A percentile compares a stretch with the other conserved stretches of the same genome.
phyloP scores from a whole-genome alignment of 2,113 vertebrate species.

The Tachysurus fulvidraco region DNA sequence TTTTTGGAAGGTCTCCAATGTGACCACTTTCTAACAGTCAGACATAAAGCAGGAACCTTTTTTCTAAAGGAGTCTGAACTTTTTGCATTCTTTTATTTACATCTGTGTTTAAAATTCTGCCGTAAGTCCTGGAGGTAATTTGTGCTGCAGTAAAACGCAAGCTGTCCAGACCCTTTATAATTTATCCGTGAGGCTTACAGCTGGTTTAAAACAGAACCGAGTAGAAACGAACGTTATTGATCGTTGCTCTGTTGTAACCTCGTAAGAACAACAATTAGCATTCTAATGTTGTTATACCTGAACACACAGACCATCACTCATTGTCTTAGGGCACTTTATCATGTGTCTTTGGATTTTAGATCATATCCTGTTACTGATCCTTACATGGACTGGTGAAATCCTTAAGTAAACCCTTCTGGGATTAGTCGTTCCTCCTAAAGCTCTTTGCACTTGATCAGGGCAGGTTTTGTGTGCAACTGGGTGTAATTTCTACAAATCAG shows the following conservation, averaged over 20 bases:
- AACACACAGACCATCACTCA: background rate
- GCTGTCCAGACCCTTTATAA: no score
- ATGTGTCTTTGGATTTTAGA: background rate
- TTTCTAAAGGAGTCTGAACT: no score
- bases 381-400: background rate
- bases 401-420: background rate
- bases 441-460: background rate
- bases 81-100: no score
- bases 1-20: background rate
- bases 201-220: background rate
- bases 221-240: no score
- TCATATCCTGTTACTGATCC: background rate
- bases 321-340: background rate
- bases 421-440: background rate
- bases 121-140: background rate
- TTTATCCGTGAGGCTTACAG: background rate
- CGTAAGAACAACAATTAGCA: no score
- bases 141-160: background rate
- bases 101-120: background rate
- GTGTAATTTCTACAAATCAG: background rate
- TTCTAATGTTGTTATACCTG: no score
- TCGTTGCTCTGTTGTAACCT: no score
- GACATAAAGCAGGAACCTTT: no score
- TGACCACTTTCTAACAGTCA: background rate
- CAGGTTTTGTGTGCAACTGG: background rate